Evolutionary conservation across 2,888 invertebrate genomes (phyloP), one percentile per base, ranked within the genome.

Genomic region (Beris morrisii): DNA sequence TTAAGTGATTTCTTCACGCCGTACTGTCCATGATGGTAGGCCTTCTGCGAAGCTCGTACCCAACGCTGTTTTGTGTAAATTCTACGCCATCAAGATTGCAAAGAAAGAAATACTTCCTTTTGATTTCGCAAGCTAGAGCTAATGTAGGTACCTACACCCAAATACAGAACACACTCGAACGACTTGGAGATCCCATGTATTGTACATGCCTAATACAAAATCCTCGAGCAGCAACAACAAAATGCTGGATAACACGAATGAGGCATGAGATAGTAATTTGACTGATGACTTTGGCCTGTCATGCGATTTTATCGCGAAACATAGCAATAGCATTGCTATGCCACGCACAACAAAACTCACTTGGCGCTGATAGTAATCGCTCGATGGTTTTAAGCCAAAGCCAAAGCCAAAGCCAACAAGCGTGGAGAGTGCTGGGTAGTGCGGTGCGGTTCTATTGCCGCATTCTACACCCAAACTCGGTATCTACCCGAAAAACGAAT

Each of bases 231-330:
- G 12, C 13, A 63, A 53, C 43, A 63, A 63, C 43, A 22, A 38
- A 64, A 64, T 54, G 54, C 50, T 61, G 54, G 54, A 64, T 64
- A 64, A 54, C 64, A 54, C 53, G 64, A 54, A 64, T 64, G 54
- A 64, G 61, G 61, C 61, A 61, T 61, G 61, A 61, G 61, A 61
- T 61, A 61, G 61, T 61, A 70, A 71, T 71, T 71, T 71, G 71
- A 71, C 71, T 71, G 71, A 71, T 71, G 71, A 71, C 69, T 71
- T 69, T 69, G 67, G 68, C 64, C 69, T 70, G 71, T 71, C 71
- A 71, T 71, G 71, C 70, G 71, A 71, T 71, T 71, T 70, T 71
- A 71, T 71, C 71, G 68, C 71, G 43, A 32, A 44, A 45, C 44
- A 45, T 38, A 53, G 53, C 64, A 61, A 45, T 38, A 53, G 53